Evolutionary conservation across 53 echinoderm and acorn worm species (phyloP), one percentile per base, ranked within the genome.

Genomic region (Apostichopus leukothele): DNA sequence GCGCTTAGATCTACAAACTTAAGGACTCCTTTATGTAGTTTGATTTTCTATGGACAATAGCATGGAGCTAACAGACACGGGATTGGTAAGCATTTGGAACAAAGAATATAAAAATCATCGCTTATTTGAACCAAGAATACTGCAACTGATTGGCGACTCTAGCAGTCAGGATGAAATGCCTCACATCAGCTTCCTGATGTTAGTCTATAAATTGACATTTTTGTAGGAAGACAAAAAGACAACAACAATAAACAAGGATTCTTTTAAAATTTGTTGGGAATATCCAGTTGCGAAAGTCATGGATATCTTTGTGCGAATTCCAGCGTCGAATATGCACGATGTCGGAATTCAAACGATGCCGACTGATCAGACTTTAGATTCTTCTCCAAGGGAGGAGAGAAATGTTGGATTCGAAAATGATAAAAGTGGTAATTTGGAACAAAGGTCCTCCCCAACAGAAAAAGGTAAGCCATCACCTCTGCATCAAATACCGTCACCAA

Each of bases 291-390:
- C 0, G 39, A 39, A 39, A 39, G 39, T 39, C 39, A 39, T 39
- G 39, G 39, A 39, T 39, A 2, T 39, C 67, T 66, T 25, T 26
- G 67, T 67, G 16, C 67, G 86, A 12, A 86, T 67, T 86, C 86
- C 86, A 3, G 52, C 51, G 9, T 11, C 66, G 51, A 86, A 86
- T 13, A 86, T 86, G 86, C 86, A 86, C n/a, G 67, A 86, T 13
- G 71, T 68, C 14, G 86, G 67, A 60, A 86, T 86, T 60, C 86
- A 86, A 67, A 63, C 86, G 51, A 11, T 60, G 11, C 67, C 66
- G 57, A 54, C 54, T 10, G 80, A 53, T 53, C 52, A 26, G 3
- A 77, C 5, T 6, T 50, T 51, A 7, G 51, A 50, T 6, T 9
- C 6, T 16, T 5, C 21, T 19, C 19, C 53, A 10, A 61, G 1